A percentile compares a stretch with the other conserved stretches of the same genome.
These are phyloP conservation scores for Calidris pygmaea DNA, from an alignment of 2,113 vertebrate genomes.

Conservation along the genomic window DNA sequence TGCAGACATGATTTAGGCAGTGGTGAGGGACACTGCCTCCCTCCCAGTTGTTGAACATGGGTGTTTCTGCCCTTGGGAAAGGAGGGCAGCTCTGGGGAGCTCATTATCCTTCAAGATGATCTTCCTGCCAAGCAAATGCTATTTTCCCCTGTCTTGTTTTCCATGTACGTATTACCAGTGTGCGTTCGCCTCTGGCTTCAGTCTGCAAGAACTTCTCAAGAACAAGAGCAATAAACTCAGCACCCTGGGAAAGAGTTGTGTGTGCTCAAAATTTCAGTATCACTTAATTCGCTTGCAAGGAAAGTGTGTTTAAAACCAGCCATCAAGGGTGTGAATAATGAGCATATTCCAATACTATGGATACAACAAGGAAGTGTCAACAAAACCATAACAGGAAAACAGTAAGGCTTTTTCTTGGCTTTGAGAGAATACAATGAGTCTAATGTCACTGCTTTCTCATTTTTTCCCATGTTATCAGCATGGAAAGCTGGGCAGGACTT, in stretches of 20 bases:
- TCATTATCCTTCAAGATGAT: not conserved
- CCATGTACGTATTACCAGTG: fast-evolving
- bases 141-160: fast-evolving
- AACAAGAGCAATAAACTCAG: not conserved
- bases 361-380: not conserved
- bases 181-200: not conserved
- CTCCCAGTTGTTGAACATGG: not conserved
- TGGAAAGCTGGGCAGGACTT: constrained; percentile 13
- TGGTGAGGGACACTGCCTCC: fast-evolving
- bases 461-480: constrained; percentile 6
- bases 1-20: not conserved
- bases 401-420: constrained; percentile 4
- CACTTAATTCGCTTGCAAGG: not conserved
- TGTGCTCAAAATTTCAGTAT: not conserved
- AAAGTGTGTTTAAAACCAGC: not conserved
- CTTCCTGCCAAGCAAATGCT: not conserved
- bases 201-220: not conserved
- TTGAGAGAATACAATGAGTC: not conserved
- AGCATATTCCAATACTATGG: not conserved
- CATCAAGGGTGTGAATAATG: not conserved
- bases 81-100: not conserved
- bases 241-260: not conserved
- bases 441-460: constrained; percentile 23
- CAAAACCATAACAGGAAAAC: not conserved
- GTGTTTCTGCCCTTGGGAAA: not conserved